Evolutionary conservation across 1,140 invertebrate genomes (phyloP), one percentile per base, ranked within the genome.

Genomic region (Drosophila lacertosa): DNA sequence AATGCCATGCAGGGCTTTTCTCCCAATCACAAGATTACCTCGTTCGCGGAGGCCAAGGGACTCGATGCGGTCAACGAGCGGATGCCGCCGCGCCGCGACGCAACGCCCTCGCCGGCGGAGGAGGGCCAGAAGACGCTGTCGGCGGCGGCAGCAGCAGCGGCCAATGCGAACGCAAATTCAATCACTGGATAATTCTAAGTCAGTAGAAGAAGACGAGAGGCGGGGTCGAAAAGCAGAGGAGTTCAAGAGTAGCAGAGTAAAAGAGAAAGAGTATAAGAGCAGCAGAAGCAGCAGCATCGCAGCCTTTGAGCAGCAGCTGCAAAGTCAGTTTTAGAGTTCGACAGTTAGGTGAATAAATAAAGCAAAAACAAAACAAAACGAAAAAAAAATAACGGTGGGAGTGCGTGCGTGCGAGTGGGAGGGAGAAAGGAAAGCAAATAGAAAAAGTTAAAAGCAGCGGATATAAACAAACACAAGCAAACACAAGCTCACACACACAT

Each of bases 41-140:
- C 97, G 84, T 99, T 99, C 93, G 99, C 98, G 91, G 99, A 99
- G 92, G 99, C 99, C 55, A 99, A 99, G 92, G 98, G 98, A 57
- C 93, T 99, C 83, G 99, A n/a, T n/a, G n/a, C n/a, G n/a, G n/a
- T n/a, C n/a, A n/a, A n/a, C n/a, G n/a, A n/a, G n/a, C n/a, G n/a
- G 76, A 99, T 99, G 98, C 99, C 99, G 45, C 99, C 99, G n/a
- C 92, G 97, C 67, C 97, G 96, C 86, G 97, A 98, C 92, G 96
- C 96, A 4, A 95, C 96, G 53, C 93, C 93, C 67, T 93, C 93
- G 63, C 93, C 93, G 29, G 81, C 82, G 47, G 90, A 91, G 59
- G 90, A 91, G 60, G 70, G 79, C 13, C 81, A 90, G 51, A 88
- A 89, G 26, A 60, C 80, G 40, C 69, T 89, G 54, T 91, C 90